A percentile compares a stretch with the other conserved stretches of the same genome.
These are phyloP conservation scores for Acleris cristana DNA, from an alignment of 2,888 invertebrate genomes.

Conservation along the genomic window DNA sequence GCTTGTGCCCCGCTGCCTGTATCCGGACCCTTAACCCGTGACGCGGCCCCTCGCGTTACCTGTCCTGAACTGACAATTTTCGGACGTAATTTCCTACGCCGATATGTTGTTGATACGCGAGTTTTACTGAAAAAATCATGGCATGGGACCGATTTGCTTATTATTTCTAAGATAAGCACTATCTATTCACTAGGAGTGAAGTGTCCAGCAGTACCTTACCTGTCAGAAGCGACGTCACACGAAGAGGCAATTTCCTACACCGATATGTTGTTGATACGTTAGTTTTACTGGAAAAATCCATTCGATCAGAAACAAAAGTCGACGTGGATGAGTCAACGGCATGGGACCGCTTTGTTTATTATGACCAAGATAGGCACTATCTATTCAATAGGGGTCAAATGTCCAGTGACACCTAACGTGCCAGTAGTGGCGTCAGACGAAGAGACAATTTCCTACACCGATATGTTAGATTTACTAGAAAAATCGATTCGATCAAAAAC, in stretches of 20 bases:
- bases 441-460: conserved; percentile 1
- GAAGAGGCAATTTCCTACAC: conserved; percentile 5
- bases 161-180: too few species aligned
- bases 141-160: too few species aligned
- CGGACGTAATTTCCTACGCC: conserved; percentile 3
- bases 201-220: too few species aligned
- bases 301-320: too few species aligned
- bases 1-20: conserved; percentile 67
- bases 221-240: too few species aligned
- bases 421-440: too few species aligned
- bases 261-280: neutral
- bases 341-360: too few species aligned
- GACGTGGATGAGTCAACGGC: too few species aligned
- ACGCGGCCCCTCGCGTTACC: conserved; percentile 35
- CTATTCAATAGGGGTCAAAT: too few species aligned
- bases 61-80: conserved; percentile 25
- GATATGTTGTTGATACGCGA: neutral
- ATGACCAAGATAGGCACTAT: too few species aligned
- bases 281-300: neutral
- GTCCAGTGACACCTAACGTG: too few species aligned
- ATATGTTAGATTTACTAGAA: neutral
- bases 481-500: neutral
- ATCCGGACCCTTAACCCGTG: conserved; percentile 64
- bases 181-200: too few species aligned
- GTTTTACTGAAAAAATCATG: neutral